Percentiles rank a stretch among this genome's conserved stretches.
Evolutionary conservation across 2,888 invertebrate species (phyloP).

Genomic region (Colostygia pectinataria): DNA sequence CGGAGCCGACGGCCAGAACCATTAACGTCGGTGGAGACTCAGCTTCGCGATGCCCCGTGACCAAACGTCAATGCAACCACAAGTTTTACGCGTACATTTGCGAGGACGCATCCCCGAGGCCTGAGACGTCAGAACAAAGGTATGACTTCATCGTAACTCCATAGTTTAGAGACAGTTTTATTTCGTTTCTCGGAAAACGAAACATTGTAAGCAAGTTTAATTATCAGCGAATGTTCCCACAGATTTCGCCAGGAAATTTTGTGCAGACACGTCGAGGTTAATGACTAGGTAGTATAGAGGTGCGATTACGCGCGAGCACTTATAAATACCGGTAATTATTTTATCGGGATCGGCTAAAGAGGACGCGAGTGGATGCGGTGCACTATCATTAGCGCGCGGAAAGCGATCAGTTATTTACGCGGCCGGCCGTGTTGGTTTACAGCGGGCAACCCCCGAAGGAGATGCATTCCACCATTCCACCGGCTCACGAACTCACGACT

Average conservation of each 20-base stretch:
- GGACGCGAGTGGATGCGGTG: slow-evolving; percentile 64
- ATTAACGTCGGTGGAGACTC: slow-evolving; percentile 60
- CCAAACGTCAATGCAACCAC: slow-evolving; percentile 80
- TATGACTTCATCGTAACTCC: slow-evolving; percentile 76
- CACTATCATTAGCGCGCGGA: slow-evolving; percentile 80
- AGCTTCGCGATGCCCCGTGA: slow-evolving; percentile 70
- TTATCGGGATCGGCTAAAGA: slow-evolving; percentile 74
- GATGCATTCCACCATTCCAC: slow-evolving; percentile 80
- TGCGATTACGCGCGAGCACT: slow-evolving; percentile 70
- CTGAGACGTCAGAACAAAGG: slow-evolving; percentile 61
- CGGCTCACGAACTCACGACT: slow-evolving; percentile 82
- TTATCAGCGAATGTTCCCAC: slow-evolving; percentile 57
- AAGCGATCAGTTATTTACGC: slow-evolving; percentile 81
- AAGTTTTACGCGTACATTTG: slow-evolving; percentile 50
- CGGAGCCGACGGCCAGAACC: slow-evolving; percentile 75
- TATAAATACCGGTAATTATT: slow-evolving; percentile 79
- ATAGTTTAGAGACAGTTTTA: slow-evolving; percentile 59
- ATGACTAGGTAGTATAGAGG: slow-evolving; percentile 61
- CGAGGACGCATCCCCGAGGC: slow-evolving; percentile 65
- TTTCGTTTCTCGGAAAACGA: slow-evolving; percentile 52
- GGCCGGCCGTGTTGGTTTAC: slow-evolving; percentile 77
- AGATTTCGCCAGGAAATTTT: slow-evolving; percentile 62
- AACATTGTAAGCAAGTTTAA: slow-evolving; percentile 47
- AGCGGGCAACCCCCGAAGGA: slow-evolving; percentile 81
- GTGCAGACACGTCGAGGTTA: slow-evolving; percentile 56